Conservation (phyloP, 2,888 invertebrate genomes). For the Phymatocera aterrima region DNA sequence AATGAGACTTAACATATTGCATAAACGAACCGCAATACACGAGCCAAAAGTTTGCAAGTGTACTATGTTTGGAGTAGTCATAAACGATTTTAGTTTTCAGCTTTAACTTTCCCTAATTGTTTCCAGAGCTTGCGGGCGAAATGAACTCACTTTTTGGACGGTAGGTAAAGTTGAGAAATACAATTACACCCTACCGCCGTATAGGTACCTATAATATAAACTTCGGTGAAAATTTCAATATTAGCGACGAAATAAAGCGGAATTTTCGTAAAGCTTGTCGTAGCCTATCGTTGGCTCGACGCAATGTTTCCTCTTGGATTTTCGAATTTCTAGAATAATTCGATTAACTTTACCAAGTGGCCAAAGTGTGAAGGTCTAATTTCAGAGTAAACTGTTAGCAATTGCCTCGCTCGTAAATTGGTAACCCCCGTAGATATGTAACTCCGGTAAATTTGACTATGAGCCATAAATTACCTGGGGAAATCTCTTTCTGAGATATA, state of each 20-base stretch:
- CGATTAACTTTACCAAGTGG: not conserved
- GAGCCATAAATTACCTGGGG: not conserved
- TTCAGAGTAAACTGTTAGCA: not conserved
- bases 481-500: not conserved
- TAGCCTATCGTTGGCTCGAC: not conserved
- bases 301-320: conserved; percentile 30
- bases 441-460: conserved; percentile 9
- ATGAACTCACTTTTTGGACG: not conserved
- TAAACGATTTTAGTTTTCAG: conserved; percentile 26
- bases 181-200: not conserved
- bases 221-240: not conserved
- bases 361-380: conserved; percentile 37
- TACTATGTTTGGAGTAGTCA: too few species aligned
- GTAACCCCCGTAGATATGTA: conserved; percentile 1
- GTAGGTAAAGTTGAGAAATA: not conserved
- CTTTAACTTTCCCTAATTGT: conserved; percentile 18
- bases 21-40: not conserved
- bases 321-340: not conserved
- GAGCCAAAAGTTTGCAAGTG: not conserved
- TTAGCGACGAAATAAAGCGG: not conserved
- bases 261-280: conserved; percentile 4
- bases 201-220: not conserved
- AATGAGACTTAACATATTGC: conserved; percentile 9
- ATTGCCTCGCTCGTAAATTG: not conserved
- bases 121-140: not conserved